phyloP scores from a whole-genome alignment of 2,888 invertebrate species.

The Pedicia rivosa region DNA sequence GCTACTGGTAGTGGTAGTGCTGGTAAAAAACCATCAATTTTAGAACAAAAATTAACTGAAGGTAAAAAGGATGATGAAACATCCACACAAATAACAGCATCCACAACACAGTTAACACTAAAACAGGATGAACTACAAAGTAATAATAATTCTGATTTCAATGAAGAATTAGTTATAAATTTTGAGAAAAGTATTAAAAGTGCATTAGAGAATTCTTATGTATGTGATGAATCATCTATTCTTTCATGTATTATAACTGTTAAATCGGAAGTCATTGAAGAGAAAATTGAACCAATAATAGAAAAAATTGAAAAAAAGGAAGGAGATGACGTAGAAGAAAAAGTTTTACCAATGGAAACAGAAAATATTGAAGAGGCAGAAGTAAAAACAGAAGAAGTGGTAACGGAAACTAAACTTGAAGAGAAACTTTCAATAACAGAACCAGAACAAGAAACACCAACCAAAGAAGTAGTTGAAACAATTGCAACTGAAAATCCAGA shows the following conservation, averaged over 20 bases:
- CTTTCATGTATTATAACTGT: conserved; percentile 7
- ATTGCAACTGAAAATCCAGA: conserved; percentile 12
- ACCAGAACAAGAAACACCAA: conserved; percentile 24
- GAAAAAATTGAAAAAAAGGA: conserved; percentile 19
- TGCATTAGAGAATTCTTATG: conserved; percentile 37
- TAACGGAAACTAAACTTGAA: too few species aligned
- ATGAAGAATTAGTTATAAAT: conserved; percentile 8
- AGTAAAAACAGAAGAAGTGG: conserved; percentile 14
- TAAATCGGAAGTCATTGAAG: conserved; percentile 11
- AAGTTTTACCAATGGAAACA: conserved; percentile 1
- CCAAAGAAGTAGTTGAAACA: conserved; percentile 25
- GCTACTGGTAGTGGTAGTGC: conserved; percentile 32
- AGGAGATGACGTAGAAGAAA: conserved; percentile 18
- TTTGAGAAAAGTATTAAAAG: conserved; percentile 23
- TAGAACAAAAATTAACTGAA: conserved; percentile 51
- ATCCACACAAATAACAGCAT: neutral
- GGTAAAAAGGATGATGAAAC: conserved; percentile 29
- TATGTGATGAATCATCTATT: conserved; percentile 16
- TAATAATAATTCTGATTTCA: conserved; percentile 11
- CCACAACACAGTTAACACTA: conserved; percentile 13
- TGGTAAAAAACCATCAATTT: conserved; percentile 44
- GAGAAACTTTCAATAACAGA: too few species aligned
- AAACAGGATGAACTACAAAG: conserved; percentile 7
- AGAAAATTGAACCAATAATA: conserved; percentile 12
- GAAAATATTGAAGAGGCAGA: conserved; percentile 11